Conservation (phyloP, 1,140 invertebrate species). For the Ganaspis sp. region DNA sequence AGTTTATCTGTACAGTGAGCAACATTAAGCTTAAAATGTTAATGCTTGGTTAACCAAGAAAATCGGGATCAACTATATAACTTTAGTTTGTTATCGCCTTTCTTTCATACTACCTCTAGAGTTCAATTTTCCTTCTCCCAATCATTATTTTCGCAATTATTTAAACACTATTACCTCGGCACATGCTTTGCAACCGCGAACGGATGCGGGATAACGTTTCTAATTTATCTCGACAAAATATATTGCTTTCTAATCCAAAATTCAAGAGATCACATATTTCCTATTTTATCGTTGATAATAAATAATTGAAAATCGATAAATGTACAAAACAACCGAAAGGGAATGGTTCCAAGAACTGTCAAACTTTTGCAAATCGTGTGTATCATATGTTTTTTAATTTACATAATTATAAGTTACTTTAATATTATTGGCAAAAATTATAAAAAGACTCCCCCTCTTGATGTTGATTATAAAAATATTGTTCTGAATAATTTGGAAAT, state of each 20-base stretch:
- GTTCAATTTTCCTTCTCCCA: slow-evolving; percentile 40
- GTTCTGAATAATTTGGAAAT: background rate
- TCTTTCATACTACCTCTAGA: slow-evolving; percentile 24
- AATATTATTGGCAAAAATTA: background rate
- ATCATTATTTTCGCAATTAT: slow-evolving; percentile 5
- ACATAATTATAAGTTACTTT: background rate
- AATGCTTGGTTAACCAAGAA: slow-evolving; percentile 57
- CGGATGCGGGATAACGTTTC: background rate
- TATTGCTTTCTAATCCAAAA: background rate
- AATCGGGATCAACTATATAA: slow-evolving; percentile 50
- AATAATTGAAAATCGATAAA: background rate
- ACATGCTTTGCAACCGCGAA: slow-evolving; percentile 3
- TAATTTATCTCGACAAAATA: background rate
- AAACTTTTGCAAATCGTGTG: background rate
- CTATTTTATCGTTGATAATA: background rate
- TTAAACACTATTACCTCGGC: background rate
- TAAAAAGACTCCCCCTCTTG: background rate
- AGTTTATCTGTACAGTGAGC: too few relatives aligned
- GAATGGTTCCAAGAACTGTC: background rate
- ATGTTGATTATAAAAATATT: background rate
- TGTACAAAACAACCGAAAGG: background rate
- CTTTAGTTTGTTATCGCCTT: background rate
- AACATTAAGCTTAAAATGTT: background rate
- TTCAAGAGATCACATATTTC: too few relatives aligned
- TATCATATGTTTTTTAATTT: background rate